A percentile compares a stretch with the other conserved stretches of the same genome.
Conservation (phyloP, 2,888 invertebrate genomes). For the Drosophila cognata region DNA sequence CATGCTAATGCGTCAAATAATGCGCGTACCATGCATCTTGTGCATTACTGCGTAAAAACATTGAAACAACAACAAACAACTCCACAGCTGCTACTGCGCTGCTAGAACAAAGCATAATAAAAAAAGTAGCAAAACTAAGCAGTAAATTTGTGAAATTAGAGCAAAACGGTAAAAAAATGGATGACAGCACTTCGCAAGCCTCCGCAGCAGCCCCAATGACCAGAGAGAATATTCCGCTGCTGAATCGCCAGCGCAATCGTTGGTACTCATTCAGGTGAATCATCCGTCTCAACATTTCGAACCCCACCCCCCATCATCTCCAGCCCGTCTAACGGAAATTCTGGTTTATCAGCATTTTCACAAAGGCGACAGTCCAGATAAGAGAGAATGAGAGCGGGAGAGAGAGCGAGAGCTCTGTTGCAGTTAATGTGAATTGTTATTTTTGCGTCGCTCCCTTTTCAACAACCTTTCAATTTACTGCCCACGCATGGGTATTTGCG, state of each 20-base stretch:
- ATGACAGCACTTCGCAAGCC: conserved; percentile 85
- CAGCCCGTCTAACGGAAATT: conserved; percentile 12
- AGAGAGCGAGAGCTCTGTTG: conserved; percentile 8
- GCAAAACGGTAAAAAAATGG: conserved; percentile 71
- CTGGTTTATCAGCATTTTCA: conserved; percentile 47
- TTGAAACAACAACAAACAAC: conserved; percentile 33
- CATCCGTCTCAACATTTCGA: conserved; percentile 77
- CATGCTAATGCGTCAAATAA: conserved; percentile 27
- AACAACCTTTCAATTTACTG: conserved; percentile 13
- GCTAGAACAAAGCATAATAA: conserved; percentile 9
- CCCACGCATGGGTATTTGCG: background rate
- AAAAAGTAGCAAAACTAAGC: conserved; percentile 15
- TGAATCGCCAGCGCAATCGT: conserved; percentile 88
- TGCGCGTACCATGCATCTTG: conserved; percentile 54
- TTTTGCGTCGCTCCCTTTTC: background rate
- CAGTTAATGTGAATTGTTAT: conserved; percentile 13
- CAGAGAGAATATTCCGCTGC: conserved; percentile 90
- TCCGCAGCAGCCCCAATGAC: conserved; percentile 86
- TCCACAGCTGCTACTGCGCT: conserved; percentile 41
- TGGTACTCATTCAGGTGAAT: conserved; percentile 88
- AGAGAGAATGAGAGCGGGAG: conserved; percentile 1
- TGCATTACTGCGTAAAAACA: conserved; percentile 43
- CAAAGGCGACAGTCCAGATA: background rate
- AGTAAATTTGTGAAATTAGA: conserved; percentile 8
- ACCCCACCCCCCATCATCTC: conserved; percentile 1